phyloP scores from a whole-genome alignment of 2,113 vertebrate species.

The Labeo catla region DNA sequence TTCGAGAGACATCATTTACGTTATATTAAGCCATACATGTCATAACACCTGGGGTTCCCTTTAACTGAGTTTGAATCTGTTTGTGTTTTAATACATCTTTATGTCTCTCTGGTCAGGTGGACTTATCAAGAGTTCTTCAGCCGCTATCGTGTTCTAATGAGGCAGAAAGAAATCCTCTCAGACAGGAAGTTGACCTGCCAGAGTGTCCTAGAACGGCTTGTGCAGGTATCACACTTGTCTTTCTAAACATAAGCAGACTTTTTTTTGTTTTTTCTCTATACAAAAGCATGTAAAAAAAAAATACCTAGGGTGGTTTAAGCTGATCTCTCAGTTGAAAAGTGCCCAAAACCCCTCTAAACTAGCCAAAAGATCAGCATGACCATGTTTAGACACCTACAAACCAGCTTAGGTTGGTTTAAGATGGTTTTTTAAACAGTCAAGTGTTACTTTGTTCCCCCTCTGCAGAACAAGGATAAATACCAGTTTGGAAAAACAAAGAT shows the following conservation, averaged over 20 bases:
- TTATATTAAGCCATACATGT: too few relatives aligned
- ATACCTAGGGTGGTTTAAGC: background rate
- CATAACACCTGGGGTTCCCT: too few relatives aligned
- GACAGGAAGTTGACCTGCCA: conserved; percentile 90
- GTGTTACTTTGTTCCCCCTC: background rate
- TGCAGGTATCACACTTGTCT: conserved; percentile 75
- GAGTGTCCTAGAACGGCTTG: conserved; percentile 88
- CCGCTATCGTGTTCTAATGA: conserved; percentile 95
- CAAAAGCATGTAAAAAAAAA: too few relatives aligned
- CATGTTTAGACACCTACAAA: background rate
- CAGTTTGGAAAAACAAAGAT: conserved; percentile 98
- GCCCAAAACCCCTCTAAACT: background rate
- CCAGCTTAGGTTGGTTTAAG: background rate
- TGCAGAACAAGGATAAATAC: conserved; percentile 90
- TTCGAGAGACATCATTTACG: too few relatives aligned
- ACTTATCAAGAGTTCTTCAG: conserved; percentile 97
- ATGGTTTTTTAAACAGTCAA: background rate
- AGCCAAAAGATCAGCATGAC: background rate
- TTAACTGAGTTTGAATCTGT: background rate
- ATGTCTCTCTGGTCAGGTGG: conserved; percentile 80
- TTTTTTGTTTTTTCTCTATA: too few relatives aligned
- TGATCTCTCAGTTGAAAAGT: background rate
- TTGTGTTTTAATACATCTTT: background rate
- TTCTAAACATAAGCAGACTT: background rate
- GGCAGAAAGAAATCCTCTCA: conserved; percentile 86